Evolutionary conservation across 2,797 vertebrate genomes (phyloP), one percentile per base, ranked within the genome.

Genomic region (Brachyrhaphis roseni): DNA sequence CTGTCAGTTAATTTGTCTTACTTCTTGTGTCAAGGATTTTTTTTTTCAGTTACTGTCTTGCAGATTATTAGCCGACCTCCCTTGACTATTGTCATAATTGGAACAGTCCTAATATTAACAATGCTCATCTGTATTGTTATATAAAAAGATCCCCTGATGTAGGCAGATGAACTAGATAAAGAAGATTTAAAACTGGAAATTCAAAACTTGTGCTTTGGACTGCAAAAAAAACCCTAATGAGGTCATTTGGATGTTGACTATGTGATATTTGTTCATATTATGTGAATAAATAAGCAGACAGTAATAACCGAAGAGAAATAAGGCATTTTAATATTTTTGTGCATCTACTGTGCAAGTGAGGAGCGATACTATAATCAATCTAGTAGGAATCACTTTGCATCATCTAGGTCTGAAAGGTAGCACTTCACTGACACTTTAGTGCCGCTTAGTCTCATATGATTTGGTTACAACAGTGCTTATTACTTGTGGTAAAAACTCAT

Each of bases 91-190:
- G 73, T 28, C 79, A 81, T 93, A 95, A 93, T 94, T 94, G 87
- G 89, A 86, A 80, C 89, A 89, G 79, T 87, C 81, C 90, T 93
- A 92, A 92, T 92, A 92, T 93, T 92, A 94, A 91, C 91, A 77
- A 8, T 86, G 79, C 83, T 90, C 81, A 79, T 91, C 77, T 88
- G 59, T 70, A 79, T 83, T 57, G 74, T 83, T 86, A 86, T 87
- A 71, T 62, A 86, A 89, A 87, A 89, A 91, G 76, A 45, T 82
- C 76, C 84, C 75, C 64, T 77, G 57, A 90, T 89, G 80, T 78
- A 84, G 88, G 81, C 78, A 82, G 87, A 81, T 92, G 90, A 91
- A 89, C 89, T 92, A 89, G 79, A 87, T 92, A 66, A 77, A 34
- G n/a, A 47, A 45, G 36, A 41, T 71, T 77, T 85, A 85, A 41